A percentile compares a stretch with the other conserved stretches of the same genome.
These are phyloP conservation scores for Prunella strophiata DNA, from an alignment of 2,797 vertebrate genomes.

Conservation along the genomic window DNA sequence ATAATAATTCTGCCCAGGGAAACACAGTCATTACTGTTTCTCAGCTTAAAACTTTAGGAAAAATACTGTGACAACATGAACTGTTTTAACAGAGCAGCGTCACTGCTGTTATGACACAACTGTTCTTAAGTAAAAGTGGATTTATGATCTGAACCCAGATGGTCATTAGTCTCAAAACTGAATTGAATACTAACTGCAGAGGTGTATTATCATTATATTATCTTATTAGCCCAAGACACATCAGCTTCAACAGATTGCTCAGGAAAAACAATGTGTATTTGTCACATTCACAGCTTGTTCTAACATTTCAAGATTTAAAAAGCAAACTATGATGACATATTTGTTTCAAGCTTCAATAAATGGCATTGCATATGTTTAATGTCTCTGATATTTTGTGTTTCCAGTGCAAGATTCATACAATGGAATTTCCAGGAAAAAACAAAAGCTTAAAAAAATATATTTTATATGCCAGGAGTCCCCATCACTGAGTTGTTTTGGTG, in stretches of 20 bases:
- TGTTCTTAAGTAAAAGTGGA: neutral
- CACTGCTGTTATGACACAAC: neutral
- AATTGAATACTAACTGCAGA: neutral
- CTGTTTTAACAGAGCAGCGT: neutral
- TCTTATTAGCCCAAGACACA: neutral
- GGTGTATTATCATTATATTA: neutral
- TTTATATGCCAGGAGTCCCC: neutral
- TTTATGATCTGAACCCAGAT: neutral
- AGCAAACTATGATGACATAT: constrained; percentile 15
- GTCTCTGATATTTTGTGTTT: constrained; percentile 11
- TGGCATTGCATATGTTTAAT: constrained; percentile 13
- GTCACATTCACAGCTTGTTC: constrained; percentile 20
- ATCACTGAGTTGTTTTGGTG: neutral
- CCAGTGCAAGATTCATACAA: neutral
- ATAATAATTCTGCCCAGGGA: neutral
- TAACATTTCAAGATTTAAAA: constrained; percentile 44
- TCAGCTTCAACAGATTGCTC: constrained; percentile 2
- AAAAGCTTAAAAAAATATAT: neutral
- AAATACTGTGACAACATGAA: constrained; percentile 5
- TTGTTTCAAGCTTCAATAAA: constrained; percentile 74
- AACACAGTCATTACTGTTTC: neutral
- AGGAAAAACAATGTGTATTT: constrained; percentile 2
- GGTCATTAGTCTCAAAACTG: neutral
- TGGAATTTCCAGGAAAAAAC: neutral
- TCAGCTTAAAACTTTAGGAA: constrained; percentile 3